Percentiles rank a stretch among this genome's conserved stretches.
phyloP scores from a whole-genome alignment of 2,888 invertebrate genomes.

The Melanotus villosus region DNA sequence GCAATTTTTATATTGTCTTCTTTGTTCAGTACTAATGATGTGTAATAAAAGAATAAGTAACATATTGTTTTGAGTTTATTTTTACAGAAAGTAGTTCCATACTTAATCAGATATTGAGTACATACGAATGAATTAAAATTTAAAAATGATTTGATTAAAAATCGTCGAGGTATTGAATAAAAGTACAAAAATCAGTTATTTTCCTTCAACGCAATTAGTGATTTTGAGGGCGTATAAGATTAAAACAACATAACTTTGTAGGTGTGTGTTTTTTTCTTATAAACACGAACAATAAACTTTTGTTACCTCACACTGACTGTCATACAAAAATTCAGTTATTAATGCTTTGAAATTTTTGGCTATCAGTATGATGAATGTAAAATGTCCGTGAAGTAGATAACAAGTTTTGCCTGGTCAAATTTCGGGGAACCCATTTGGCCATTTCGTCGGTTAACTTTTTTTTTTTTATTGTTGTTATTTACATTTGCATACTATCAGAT shows the following conservation, averaged over 20 bases:
- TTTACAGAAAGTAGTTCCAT: no score
- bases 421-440: constrained; percentile 41
- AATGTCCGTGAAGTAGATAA: constrained; percentile 34
- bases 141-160: no score
- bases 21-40: no score
- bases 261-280: background rate
- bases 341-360: constrained; percentile 31
- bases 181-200: no score
- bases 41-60: no score
- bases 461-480: constrained; percentile 11
- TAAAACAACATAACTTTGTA: background rate
- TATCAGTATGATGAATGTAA: constrained; percentile 40
- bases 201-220: no score
- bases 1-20: no score
- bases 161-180: no score
- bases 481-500: constrained; percentile 20
- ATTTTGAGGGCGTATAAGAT: constrained; percentile 10
- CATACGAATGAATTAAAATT: no score
- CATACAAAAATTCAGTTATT: constrained; percentile 36
- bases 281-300: constrained; percentile 11
- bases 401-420: constrained; percentile 30
- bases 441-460: constrained; percentile 11
- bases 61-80: no score
- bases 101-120: no score
- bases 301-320: constrained; percentile 5